Conservation (phyloP, 2,888 invertebrate species). For the Lasiommata megera region DNA sequence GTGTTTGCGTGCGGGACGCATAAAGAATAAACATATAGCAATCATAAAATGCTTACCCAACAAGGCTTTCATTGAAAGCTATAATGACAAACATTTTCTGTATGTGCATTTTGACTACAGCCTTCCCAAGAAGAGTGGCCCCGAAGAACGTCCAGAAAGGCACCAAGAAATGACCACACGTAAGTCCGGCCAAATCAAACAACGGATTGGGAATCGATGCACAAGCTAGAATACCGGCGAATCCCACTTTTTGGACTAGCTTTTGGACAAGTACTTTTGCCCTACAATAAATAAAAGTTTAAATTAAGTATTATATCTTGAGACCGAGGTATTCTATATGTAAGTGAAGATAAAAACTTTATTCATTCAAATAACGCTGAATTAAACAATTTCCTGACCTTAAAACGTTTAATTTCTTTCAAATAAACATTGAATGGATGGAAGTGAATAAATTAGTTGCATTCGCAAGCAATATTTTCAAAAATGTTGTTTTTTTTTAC, state of each 20-base stretch:
- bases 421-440: too few relatives aligned
- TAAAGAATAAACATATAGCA: too few relatives aligned
- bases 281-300: constrained; percentile 52
- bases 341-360: too few relatives aligned
- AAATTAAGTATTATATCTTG: too few relatives aligned
- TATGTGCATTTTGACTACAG: constrained; percentile 98
- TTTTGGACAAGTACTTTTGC: constrained; percentile 93
- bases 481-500: too few relatives aligned
- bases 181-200: constrained; percentile 99
- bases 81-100: constrained; percentile 98
- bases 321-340: too few relatives aligned
- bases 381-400: too few relatives aligned
- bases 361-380: too few relatives aligned
- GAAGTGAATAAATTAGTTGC: too few relatives aligned
- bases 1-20: too few relatives aligned
- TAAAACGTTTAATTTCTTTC: too few relatives aligned
- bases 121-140: constrained; percentile 98
- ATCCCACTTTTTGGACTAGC: constrained; percentile 96
- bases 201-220: constrained; percentile 99
- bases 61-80: constrained; percentile 96
- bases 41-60: constrained; percentile 90
- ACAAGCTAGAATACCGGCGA: constrained; percentile 97
- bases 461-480: too few relatives aligned
- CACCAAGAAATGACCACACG: constrained; percentile 98
- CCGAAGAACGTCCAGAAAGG: constrained; percentile 99